phyloP scores from a whole-genome alignment of 1,140 invertebrate genomes.

The Anastatus disparis region DNA sequence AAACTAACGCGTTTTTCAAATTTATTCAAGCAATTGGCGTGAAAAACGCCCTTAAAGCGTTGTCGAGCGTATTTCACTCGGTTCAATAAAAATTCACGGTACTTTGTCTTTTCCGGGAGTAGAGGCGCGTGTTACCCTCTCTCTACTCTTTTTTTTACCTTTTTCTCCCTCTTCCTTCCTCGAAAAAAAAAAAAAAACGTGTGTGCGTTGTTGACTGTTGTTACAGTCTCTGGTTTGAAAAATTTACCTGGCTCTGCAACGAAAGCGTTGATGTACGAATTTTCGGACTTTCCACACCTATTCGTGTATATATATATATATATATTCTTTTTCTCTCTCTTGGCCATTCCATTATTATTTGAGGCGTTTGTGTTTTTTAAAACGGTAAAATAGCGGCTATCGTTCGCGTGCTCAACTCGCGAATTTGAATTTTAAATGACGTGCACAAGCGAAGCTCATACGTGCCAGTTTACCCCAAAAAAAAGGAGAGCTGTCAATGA shows the following conservation, averaged over 20 bases:
- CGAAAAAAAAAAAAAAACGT: no score
- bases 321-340: neutral
- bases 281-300: no score
- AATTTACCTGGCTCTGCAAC: slow-evolving; percentile 10
- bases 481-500: slow-evolving; percentile 11
- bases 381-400: slow-evolving; percentile 10
- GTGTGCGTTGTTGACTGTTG: slow-evolving; percentile 27
- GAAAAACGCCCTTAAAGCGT: slow-evolving; percentile 37
- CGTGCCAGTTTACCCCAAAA: neutral
- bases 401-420: no score
- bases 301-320: no score
- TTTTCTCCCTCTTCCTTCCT: no score
- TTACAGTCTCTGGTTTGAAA: slow-evolving; percentile 20
- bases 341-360: slow-evolving; percentile 23
- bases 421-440: slow-evolving; percentile 37
- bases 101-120: slow-evolving; percentile 22
- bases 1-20: slow-evolving; percentile 17
- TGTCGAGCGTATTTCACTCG: slow-evolving; percentile 36
- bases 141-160: no score
- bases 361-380: slow-evolving; percentile 12
- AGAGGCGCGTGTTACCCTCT: neutral
- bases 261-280: no score
- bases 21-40: slow-evolving; percentile 40
- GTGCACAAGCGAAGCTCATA: neutral
- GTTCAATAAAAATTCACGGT: slow-evolving; percentile 37